Evolutionary conservation across 2,113 vertebrate species (phyloP), one percentile per base, ranked within the genome.

Genomic region (Halichoeres trimaculatus): DNA sequence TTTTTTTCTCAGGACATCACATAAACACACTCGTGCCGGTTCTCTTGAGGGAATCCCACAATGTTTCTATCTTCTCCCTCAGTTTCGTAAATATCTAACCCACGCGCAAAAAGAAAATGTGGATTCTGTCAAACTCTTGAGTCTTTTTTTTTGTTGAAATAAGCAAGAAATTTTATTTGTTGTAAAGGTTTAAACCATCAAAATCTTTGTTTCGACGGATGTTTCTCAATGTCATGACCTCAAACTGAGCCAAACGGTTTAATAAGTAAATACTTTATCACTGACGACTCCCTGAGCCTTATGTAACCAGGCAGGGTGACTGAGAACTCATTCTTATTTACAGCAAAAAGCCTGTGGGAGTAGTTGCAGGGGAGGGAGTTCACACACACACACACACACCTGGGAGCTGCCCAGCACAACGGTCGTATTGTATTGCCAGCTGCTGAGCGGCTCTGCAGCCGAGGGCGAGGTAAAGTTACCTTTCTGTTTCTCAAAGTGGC

Each of bases 401-500:
- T 86, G 87, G 85, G 72, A 84, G 68, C 69, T 71, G 63, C 58
- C 47, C 61, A 34, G 78, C 62, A 90, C 89, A 91, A 89, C 78
- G 73, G 60, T 65, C 38, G 83, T 85, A 88, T 91, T 92, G 88
- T 91, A 10, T 74, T 38, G 65, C 52, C 72, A 84, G 85, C 87
- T 85, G 83, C 81, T 69, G 55, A 76, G 76, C 72, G 35, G 81
- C 72, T 47, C 69, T 20, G 59, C 43, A 1, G 61, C 64, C 43
- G 56, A 72, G 26, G 69, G 35, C 8, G 19, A 78, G 62, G 55
- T 68, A 69, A 55, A 26, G 45, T 64, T 80, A 56, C 73, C 54
- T 70, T 66, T n/a, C 48, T 24, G 34, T 50, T 69, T 50, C 56
- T 70, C 66, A 26, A 23, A 62, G 43, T 6, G 20, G 14, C 10